phyloP scores from a whole-genome alignment of 2,797 vertebrate genomes.

The Pelochelys cantorii region DNA sequence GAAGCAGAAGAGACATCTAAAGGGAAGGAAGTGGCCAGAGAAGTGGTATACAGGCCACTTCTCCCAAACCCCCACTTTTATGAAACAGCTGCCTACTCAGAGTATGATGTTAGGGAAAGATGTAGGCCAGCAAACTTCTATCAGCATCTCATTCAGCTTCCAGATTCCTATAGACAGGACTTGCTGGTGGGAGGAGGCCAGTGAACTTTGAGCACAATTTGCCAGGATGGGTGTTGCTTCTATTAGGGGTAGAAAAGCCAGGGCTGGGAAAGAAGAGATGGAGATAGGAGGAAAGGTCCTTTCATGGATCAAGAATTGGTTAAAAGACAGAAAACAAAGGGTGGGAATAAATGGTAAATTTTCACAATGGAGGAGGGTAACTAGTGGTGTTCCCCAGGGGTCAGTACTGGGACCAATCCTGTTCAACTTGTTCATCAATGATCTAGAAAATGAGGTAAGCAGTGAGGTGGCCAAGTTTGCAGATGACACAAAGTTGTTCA shows the following conservation, averaged over 20 bases:
- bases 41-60: background rate
- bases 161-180: background rate
- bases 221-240: slow-evolving; percentile 13
- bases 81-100: background rate
- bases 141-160: background rate
- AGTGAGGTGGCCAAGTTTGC: no score
- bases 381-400: no score
- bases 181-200: background rate
- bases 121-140: background rate
- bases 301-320: no score
- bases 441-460: no score
- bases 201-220: slow-evolving; percentile 42
- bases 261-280: background rate
- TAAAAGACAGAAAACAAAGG: no score
- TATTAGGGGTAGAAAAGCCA: background rate
- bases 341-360: no score
- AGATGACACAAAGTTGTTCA: no score
- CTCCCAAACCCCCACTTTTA: background rate
- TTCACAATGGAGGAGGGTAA: no score
- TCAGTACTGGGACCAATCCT: no score
- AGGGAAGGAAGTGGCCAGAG: background rate
- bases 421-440: no score
- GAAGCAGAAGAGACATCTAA: background rate
- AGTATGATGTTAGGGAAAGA: background rate
- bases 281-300: no score